Evolutionary conservation across 2,888 invertebrate species (phyloP), one percentile per base, ranked within the genome.

Genomic region (Mythimna impura): DNA sequence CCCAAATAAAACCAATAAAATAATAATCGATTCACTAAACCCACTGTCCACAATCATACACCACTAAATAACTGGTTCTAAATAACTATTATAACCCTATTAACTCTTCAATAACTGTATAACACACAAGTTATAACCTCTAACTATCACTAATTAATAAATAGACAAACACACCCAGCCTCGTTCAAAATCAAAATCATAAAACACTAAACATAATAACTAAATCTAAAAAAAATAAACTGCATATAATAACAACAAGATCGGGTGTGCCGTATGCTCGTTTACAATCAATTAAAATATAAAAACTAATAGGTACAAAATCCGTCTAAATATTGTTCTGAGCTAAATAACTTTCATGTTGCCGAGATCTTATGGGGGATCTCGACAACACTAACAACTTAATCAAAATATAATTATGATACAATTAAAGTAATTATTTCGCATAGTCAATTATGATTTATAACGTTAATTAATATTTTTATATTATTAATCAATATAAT

Each of bases 391-490:
- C 83, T 90, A 91, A 93, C 91, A 87, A 87, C 91, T 93, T 91
- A 91, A 94, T 94, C 89, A 91, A 90, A 84, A 88, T 78, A 87
- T 89, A 90, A 90, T 91, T 81, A 86, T 84, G 78, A 66, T 81
- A 86, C 84, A 85, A 87, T 88, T 82, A 86, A 83, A 84, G 75
- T 88, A 84, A 89, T 87, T 85, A 88, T 88, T 91, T 91, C 81
- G 89, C 90, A 79, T 89, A 85, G 82, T 88, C 89, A 89, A 90
- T 90, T 88, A 89, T 89, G 84, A 89, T 89, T 88, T 88, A 86
- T 86, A 86, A 86, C 88, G 89, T 91, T 90, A 88, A 92, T 93
- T 90, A 91, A 88, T 87, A 92, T 91, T 92, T 92, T 87, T 89
- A 92, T 91, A 70, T 78, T 91, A 70, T 78, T 76, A 91, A 72